Evolutionary conservation across 2,797 vertebrate species (phyloP), one percentile per base, ranked within the genome.

Genomic region (Myioborus miniatus): DNA sequence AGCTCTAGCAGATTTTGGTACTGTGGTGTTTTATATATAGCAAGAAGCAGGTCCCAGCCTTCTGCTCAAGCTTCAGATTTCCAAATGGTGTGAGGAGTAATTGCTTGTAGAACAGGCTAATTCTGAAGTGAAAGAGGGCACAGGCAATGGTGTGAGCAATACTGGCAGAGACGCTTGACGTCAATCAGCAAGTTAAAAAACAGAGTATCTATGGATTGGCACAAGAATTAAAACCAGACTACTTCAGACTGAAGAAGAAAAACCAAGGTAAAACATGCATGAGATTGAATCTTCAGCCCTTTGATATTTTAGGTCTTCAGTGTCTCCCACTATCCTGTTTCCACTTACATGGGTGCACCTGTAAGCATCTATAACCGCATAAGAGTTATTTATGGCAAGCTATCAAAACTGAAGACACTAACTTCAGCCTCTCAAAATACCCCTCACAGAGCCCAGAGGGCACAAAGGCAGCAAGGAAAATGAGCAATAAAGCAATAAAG

Each of bases 1-100:
- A 83, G 77, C 70, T 90, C 6, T 5, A 70, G 84, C 92, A 93
- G 72, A 68, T 74, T 90, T 83, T 79, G 83, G 87, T 81, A 39
- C 79, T 56, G 77, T 58, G 80, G 36, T 84, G 62, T 47, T 93
- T 87, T 70, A 94, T 91, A 95, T 94, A 91, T 90, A 94, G 95
- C 91, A 95, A 83, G 69, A 94, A 93, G 87, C 85, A 93, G 89
- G 94, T 94, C 91, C 41, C 91, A 96, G 91, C 94, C 95, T 94
- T 94, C 95, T 94, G 95, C 96, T 94, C 91, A 58, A 91, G 83
- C 94, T 94, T 82, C 83, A 41, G 63, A 63, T 74, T 91, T 88
- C 93, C 94, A 96, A 94, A 96, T 58, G 87, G 91, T 91, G 93
- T 79, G 64, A 96, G 94, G 89, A 94, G 87, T 84, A 88, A 91